Base-by-base conservation (phyloP, 1,140 invertebrate genomes). In the Drosophila malerkotliana region DNA sequence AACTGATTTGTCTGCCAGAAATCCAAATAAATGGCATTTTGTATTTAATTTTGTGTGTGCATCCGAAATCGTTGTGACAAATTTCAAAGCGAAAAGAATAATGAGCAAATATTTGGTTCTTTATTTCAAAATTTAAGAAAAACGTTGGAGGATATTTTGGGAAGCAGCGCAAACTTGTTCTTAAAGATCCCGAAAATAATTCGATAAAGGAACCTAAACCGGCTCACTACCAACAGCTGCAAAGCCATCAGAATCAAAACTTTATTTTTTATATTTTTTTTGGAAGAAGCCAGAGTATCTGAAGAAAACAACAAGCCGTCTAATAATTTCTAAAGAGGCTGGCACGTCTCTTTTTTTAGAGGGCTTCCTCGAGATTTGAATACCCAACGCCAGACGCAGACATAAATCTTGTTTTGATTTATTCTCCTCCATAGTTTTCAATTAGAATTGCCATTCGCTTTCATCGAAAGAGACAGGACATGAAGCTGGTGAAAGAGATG, bases 351-450 rank as follows among this genome's bases (percentile, higher is more conserved):
- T 14, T 18, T 18, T 18, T 18, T 18, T 48, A 57, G 44, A 49
- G 48, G 24, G 32, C 52, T 74, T 64, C 56, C 64, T 60, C n/a
- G 62, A 77, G 73, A 77, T 77, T 77, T 77, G 73, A 77, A 77
- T 77, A 64, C 74, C 45, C 59, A 51, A 44, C 66, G 54, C 37
- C 56, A 41, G 52, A 74, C 2, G 41, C 74, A 59, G 74, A 69
- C 68, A 82, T 77, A 77, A 82, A 78, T 74, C 79, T 79, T 79
- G 80, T 72, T 83, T 83, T 83, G 76, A 83, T 76, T 83, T 81
- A 81, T 77, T 62, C 67, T 63, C 58, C 62, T 76, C 71, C 61
- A 72, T 79, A 83, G 76, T 79, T 77, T 68, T 61, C 62, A 76
- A 79, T 83, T 78, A 72, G 67, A 72, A 61, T 10, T 34, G 9